Evolutionary conservation across 2,888 invertebrate species (phyloP).

Genomic region (Ochropleura plecta): DNA sequence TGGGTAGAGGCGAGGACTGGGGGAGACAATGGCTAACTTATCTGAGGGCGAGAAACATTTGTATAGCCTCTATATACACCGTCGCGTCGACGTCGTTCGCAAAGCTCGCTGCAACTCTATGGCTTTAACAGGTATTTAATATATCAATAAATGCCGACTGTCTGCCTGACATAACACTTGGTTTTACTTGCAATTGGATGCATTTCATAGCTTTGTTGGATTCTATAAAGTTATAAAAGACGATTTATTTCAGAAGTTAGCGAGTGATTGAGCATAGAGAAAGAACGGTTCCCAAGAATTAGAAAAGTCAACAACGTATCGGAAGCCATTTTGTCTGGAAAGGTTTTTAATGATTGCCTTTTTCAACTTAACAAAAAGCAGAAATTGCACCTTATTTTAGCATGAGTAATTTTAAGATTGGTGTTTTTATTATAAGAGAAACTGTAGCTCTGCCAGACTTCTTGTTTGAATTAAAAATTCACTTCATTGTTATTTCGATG

Average conservation of each 20-base stretch:
- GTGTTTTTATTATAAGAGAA: neutral
- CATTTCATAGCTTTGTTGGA: neutral
- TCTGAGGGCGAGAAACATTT: conserved; percentile 30
- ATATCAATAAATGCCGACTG: neutral
- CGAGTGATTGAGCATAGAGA: too few relatives aligned
- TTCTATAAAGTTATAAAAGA: neutral
- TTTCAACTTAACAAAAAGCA: neutral
- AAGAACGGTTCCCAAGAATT: neutral
- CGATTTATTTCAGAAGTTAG: neutral
- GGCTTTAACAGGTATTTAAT: conserved; percentile 17
- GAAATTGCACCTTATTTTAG: neutral
- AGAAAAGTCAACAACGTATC: neutral
- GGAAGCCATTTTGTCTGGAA: neutral
- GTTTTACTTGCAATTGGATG: neutral
- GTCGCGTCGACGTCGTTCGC: conserved; percentile 1
- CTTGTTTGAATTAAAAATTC: conserved; percentile 21
- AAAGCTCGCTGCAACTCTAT: neutral
- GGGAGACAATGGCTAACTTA: conserved; percentile 54
- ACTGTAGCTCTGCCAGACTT: neutral
- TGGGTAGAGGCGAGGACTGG: conserved; percentile 62
- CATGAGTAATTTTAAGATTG: neutral
- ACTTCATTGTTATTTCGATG: conserved; percentile 24
- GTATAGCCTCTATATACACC: conserved; percentile 20
- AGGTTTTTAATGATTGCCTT: neutral
- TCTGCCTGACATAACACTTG: neutral